A percentile compares a stretch with the other conserved stretches of the same genome.
phyloP scores from a whole-genome alignment of 2,113 vertebrate species.

The Phyllopteryx taeniolatus region DNA sequence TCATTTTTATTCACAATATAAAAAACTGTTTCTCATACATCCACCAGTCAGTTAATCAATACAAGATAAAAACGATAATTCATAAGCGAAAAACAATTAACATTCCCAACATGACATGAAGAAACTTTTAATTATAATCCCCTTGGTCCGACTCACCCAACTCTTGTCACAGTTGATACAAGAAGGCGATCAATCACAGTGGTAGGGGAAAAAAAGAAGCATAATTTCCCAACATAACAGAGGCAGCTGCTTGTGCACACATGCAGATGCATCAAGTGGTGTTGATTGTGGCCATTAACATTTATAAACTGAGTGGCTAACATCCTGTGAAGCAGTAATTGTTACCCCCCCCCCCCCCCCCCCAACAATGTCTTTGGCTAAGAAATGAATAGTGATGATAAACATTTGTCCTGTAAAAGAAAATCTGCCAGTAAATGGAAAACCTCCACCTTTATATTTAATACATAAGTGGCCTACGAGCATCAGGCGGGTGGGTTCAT shows the following conservation, averaged over 20 bases:
- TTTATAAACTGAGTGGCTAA: constrained; percentile 52
- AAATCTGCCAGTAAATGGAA: constrained; percentile 22
- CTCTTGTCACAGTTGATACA: constrained; percentile 6
- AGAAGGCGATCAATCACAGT: constrained; percentile 11
- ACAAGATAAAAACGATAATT: neutral
- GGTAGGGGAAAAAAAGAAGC: neutral
- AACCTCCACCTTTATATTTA: constrained; percentile 5
- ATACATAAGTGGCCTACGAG: constrained; percentile 36
- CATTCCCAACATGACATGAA: neutral
- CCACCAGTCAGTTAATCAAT: neutral
- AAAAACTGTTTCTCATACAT: neutral
- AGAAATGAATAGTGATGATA: neutral
- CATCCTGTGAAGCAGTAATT: constrained; percentile 55
- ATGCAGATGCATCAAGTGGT: constrained; percentile 30
- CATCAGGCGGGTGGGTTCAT: neutral
- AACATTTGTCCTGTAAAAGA: constrained; percentile 2
- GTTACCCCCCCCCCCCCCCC: constrained; percentile 2
- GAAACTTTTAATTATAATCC: neutral
- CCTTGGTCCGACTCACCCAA: neutral
- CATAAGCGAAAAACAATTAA: neutral
- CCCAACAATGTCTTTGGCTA: neutral
- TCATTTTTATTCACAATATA: too few relatives aligned
- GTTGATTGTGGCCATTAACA: constrained; percentile 62
- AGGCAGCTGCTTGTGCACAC: constrained; percentile 11
- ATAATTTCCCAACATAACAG: neutral